A percentile compares a stretch with the other conserved stretches of the same genome.
phyloP scores from a whole-genome alignment of 2,888 invertebrate species.

The Metallyticus violacea region DNA sequence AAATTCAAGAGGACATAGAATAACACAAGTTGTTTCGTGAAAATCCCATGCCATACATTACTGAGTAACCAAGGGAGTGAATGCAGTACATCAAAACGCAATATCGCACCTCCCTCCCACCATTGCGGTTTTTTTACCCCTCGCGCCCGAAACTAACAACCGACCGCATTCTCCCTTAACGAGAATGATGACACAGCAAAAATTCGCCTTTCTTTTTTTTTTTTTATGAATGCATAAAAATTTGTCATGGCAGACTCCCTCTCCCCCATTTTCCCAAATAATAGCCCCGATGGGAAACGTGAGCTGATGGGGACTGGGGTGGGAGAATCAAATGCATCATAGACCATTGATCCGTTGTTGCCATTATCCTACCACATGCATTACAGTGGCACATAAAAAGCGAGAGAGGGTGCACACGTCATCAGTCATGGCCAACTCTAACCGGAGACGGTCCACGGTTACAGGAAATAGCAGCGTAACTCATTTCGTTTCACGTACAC shows the following conservation, averaged over 20 bases:
- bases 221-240: constrained; percentile 31
- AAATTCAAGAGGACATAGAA: too few species aligned
- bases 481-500: too few species aligned
- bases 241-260: constrained; percentile 27
- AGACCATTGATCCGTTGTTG: background rate
- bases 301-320: background rate
- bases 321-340: constrained; percentile 4
- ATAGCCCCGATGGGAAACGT: constrained; percentile 24
- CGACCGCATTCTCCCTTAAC: background rate
- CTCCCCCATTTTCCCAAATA: background rate
- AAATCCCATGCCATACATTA: constrained; percentile 4
- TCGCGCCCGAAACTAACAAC: too few species aligned
- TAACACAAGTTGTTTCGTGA: background rate
- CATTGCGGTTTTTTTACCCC: background rate
- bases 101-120: constrained; percentile 3
- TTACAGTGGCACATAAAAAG: too few species aligned
- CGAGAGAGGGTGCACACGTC: too few species aligned
- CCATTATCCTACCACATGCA: too few species aligned
- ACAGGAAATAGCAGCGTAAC: too few species aligned
- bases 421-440: too few species aligned
- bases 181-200: constrained; percentile 26
- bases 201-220: constrained; percentile 21
- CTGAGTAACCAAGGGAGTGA: background rate
- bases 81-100: constrained; percentile 12
- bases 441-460: too few species aligned